Base-by-base conservation (phyloP, 2,888 invertebrate genomes). In the Cryptus armator region DNA sequence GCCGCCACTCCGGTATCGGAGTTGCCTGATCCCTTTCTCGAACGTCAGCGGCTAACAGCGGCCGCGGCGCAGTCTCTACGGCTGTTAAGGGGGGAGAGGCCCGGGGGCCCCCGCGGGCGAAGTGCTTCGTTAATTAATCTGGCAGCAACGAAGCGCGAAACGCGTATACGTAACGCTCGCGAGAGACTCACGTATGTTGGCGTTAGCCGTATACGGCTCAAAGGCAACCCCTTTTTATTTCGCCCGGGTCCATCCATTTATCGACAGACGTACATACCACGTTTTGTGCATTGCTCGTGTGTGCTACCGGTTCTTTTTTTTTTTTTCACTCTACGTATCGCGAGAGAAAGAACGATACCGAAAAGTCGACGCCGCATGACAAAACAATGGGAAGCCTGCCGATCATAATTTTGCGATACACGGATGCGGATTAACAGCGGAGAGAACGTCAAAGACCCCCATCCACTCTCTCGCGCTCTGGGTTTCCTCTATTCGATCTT, bases 91-190 rank as follows among this genome's bases (percentile, higher is more conserved):
- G 37, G 37, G 37, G 9, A 37, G 37, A 37, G 37, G 37, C 6
- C 9, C 5, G 6, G 59, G 53, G 46, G 68, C 86, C 88, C 88
- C 90, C 90, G 87, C 89, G 89, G 90, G 91, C 91, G 90, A 37
- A 91, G 91, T 90, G 92, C 91, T 93, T 92, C 92, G 92, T 93
- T 93, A 93, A 93, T 93, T 93, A 93, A 93, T 93, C 92, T 91
- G 91, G 90, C 91, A 92, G 91, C 88, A 87, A 83, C 82, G 81
- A 77, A 81, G 70, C 82, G 84, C 62, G 66, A 43, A 78, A 67
- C 24, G 80, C 56, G 66, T 68, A 51, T 77, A 71, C 78, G 83
- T 80, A 83, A 84, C 79, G 67, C 83, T 79, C 82, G 76, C 80
- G 78, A 79, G 81, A 37, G 37, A 37, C 79, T 71, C 64, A 51